Conservation (phyloP, 2,113 vertebrate genomes). For the Telmatochromis sp. region DNA sequence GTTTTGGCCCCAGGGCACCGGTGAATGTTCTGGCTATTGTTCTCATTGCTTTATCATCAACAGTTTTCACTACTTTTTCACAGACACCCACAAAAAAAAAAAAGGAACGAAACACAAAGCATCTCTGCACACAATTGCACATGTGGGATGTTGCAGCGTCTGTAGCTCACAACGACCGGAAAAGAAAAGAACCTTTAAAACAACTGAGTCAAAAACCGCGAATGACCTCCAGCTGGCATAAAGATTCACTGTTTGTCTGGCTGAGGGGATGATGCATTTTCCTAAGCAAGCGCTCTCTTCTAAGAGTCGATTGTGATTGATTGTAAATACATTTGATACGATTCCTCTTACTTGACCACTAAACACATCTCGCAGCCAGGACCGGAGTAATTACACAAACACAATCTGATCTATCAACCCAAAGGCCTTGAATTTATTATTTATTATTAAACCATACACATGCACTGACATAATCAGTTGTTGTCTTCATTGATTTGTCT, state of each 20-base stretch:
- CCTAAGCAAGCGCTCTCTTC: background rate
- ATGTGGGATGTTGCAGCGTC: conserved; percentile 22
- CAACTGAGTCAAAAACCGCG: conserved; percentile 10
- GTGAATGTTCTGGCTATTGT: conserved; percentile 6
- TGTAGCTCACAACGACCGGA: background rate
- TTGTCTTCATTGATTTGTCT: background rate
- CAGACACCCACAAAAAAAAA: background rate
- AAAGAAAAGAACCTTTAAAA: conserved; percentile 11
- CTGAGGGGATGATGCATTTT: background rate
- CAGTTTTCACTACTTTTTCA: conserved; percentile 8
- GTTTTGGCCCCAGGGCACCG: background rate
- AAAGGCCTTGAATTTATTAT: background rate
- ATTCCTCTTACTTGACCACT: background rate
- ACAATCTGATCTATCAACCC: background rate
- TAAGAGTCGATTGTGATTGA: background rate
- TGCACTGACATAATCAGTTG: background rate
- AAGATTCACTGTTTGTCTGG: conserved; percentile 8
- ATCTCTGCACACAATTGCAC: background rate
- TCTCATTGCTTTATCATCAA: background rate
- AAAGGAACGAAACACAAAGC: background rate
- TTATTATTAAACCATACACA: background rate
- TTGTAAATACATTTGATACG: background rate
- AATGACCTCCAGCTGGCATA: conserved; percentile 41
- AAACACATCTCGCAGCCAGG: background rate
- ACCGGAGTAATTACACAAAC: background rate